Base-by-base conservation (phyloP, 1,140 invertebrate genomes). In the Liolophura sinensis region DNA sequence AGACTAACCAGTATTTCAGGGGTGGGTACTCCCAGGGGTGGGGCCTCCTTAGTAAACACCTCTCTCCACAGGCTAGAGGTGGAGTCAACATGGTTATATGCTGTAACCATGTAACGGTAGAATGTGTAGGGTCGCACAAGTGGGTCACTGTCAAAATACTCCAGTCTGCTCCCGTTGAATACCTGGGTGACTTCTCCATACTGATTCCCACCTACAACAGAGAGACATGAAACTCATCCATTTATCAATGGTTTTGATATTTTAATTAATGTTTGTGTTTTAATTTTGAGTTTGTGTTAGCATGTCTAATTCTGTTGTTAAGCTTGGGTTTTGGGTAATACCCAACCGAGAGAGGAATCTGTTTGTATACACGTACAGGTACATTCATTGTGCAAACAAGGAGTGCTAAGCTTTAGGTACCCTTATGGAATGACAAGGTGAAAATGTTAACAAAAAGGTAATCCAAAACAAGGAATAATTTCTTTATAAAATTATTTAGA, bases 41-140 rank as follows among this genome's bases (percentile, higher is more conserved):
- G 65, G n/a, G 73, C 79, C 65, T 83, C 76, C 47, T 73, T 73
- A 5, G 81, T 83, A 6, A 52, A 67, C 14, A 82, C 71, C 55
- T 50, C 47, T 24, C 62, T 40, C 82, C 81, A 83, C 0, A 62
- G 50, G 71, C 81, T 83, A n/a, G 55, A 68, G 15, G 70, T 70
- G 18, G 67, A 71, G 20, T 80, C 82, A 1, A 72, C 76, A 49
- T 55, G 68, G 69, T 83, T 83, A 31, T 68, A 59, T 4, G 71
- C 73, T 12, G 67, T 72, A 12, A 84, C 73, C 70, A 65, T 74
- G 68, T 83, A 84, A 72, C 82, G 75, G 62, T 83, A 84, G 1
- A 69, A 65, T 4, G 69, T 72, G 73, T 65, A 78, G 14, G 82
- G 79, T 48, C 57, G 25, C 25, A 82, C 60, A 1, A 48, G 20